phyloP scores from a whole-genome alignment of 2,888 invertebrate genomes.

The Ceramica pisi region DNA sequence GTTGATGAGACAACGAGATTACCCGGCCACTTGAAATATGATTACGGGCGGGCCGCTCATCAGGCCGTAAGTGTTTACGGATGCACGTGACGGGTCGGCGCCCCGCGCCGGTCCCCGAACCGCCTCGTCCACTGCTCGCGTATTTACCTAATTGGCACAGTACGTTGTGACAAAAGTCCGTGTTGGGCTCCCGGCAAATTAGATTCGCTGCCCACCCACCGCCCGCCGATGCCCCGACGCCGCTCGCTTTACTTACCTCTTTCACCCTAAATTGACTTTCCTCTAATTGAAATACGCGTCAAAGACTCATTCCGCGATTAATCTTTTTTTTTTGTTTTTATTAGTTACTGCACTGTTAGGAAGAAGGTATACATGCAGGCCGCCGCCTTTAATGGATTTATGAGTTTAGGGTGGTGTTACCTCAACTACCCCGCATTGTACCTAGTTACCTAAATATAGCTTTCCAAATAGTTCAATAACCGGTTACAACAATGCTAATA shows the following conservation, averaged over 20 bases:
- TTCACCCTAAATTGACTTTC: constrained; percentile 87
- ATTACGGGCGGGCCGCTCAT: constrained; percentile 80
- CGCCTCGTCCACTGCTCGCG: constrained; percentile 70
- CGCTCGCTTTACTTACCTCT: constrained; percentile 84
- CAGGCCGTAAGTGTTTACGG: constrained; percentile 83
- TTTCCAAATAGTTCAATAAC: background rate
- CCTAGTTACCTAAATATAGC: background rate
- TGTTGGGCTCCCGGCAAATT: constrained; percentile 81
- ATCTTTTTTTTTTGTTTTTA: constrained; percentile 69
- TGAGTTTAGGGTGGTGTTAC: background rate
- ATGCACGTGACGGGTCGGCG: constrained; percentile 80
- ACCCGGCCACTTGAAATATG: constrained; percentile 81
- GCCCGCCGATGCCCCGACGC: constrained; percentile 60
- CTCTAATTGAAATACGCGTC: constrained; percentile 83
- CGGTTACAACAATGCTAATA: background rate
- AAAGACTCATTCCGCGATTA: constrained; percentile 74
- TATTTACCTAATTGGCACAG: constrained; percentile 89
- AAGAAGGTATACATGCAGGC: constrained; percentile 24
- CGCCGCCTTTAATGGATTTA: constrained; percentile 21
- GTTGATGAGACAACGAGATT: constrained; percentile 79
- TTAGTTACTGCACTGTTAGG: constrained; percentile 41
- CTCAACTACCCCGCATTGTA: background rate
- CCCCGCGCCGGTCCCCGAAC: constrained; percentile 57
- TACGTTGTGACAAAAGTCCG: constrained; percentile 87
- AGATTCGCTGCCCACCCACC: constrained; percentile 79